phyloP scores from a whole-genome alignment of 1,140 invertebrate species.

The Homarus americanus region DNA sequence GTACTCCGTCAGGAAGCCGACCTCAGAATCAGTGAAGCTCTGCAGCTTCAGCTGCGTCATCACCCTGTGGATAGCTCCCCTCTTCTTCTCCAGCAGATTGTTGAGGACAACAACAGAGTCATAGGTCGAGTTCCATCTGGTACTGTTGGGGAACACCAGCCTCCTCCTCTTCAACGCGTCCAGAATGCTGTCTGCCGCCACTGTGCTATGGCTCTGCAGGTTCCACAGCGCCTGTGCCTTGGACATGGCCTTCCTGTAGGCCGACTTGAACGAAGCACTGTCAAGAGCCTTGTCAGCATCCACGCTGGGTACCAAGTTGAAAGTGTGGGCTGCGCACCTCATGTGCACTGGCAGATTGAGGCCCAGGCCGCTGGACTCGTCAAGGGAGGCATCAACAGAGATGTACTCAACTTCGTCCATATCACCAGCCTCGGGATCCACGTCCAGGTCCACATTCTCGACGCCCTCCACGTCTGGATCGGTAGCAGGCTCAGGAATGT shows the following conservation, averaged over 20 bases:
- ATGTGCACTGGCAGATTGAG: constrained; percentile 47
- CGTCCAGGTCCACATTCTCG: background rate
- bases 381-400: no score
- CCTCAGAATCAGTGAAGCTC: no score
- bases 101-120: constrained; percentile 54
- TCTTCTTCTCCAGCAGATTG: constrained; percentile 27
- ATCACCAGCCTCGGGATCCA: no score
- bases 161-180: constrained; percentile 13
- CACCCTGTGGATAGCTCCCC: background rate
- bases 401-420: no score
- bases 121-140: no score
- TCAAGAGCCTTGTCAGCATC: constrained; percentile 25
- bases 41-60: no score
- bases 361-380: constrained; percentile 17
- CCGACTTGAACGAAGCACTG: constrained; percentile 21
- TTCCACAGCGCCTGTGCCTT: constrained; percentile 44
- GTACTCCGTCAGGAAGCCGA: no score
- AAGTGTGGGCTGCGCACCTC: constrained; percentile 47
- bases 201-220: constrained; percentile 38
- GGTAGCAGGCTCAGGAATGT: background rate
- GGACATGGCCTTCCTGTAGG: constrained; percentile 55
- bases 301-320: constrained; percentile 48
- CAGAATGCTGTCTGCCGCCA: constrained; percentile 30
- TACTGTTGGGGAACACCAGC: constrained; percentile 27
- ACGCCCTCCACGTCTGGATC: constrained; percentile 7